Evolutionary conservation across 2,113 vertebrate species (phyloP).

Genomic region (Plectropomus leopardus): DNA sequence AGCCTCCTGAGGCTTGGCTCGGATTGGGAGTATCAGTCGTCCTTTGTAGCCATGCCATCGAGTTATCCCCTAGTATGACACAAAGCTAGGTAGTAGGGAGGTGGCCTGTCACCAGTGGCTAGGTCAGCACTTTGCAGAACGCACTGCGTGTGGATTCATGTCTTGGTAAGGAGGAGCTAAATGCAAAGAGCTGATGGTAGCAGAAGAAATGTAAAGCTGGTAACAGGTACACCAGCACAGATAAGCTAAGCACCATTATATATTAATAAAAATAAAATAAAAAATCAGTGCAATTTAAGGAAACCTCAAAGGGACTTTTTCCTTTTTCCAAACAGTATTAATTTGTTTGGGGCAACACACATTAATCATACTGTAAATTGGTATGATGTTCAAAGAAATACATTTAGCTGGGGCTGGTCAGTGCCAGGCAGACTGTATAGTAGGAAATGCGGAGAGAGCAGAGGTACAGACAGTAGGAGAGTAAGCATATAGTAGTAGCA

Average conservation of each 20-base stretch:
- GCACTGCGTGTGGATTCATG: constrained; percentile 45
- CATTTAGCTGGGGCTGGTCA: not conserved
- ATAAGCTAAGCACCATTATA: not conserved
- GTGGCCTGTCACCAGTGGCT: constrained; percentile 66
- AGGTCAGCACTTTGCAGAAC: constrained; percentile 70
- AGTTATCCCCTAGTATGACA: constrained; percentile 54
- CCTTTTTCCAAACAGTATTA: not conserved
- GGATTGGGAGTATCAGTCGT: constrained; percentile 36
- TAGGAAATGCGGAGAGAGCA: not conserved
- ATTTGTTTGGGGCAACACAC: not conserved
- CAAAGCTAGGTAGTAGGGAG: constrained; percentile 55
- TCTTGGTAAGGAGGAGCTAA: constrained; percentile 34
- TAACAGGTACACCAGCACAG: constrained; percentile 13
- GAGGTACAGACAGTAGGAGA: not conserved
- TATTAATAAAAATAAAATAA: too few relatives aligned
- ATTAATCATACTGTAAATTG: constrained; percentile 39
- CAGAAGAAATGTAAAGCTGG: constrained; percentile 10
- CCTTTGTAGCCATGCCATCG: constrained; percentile 55
- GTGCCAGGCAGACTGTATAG: not conserved
- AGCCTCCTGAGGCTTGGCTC: constrained; percentile 42
- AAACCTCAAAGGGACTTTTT: not conserved
- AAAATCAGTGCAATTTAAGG: not conserved
- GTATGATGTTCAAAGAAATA: constrained; percentile 14
- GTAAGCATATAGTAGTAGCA: not conserved
- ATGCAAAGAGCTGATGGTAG: constrained; percentile 16